These are phyloP conservation scores for Ips typographus DNA, from an alignment of 1,140 invertebrate species.

Conservation along the genomic window DNA sequence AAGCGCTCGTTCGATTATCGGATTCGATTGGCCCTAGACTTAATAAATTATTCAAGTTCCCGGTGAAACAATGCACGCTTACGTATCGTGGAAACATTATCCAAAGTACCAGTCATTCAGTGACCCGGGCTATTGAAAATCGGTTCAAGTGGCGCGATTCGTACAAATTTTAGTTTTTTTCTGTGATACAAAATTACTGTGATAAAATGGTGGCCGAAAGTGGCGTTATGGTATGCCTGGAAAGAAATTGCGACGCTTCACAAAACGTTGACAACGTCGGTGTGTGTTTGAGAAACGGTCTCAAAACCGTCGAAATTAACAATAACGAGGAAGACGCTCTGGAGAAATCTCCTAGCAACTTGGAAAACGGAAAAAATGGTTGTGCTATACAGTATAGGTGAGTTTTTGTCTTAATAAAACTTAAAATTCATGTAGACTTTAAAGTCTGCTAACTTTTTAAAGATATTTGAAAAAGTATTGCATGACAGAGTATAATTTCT, in stretches of 20 bases:
- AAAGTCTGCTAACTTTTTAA: too few species aligned
- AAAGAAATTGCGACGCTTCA: conserved; percentile 12
- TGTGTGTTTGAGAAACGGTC: neutral
- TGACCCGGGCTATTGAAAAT: conserved; percentile 4
- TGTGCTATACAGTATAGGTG: conserved; percentile 23
- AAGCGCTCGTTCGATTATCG: too few species aligned
- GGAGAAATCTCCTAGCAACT: neutral
- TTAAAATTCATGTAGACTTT: too few species aligned
- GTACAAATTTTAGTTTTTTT: neutral
- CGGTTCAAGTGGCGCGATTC: too few species aligned
- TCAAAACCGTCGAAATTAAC: conserved; percentile 6
- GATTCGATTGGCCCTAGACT: too few species aligned
- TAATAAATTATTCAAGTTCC: neutral
- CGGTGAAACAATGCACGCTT: conserved; percentile 2
- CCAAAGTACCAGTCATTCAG: conserved; percentile 12
- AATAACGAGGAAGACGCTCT: conserved; percentile 8
- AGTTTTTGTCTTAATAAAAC: neutral
- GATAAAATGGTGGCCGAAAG: conserved; percentile 35
- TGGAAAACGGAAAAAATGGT: conserved; percentile 8
- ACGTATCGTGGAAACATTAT: conserved; percentile 6
- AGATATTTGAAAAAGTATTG: too few species aligned
- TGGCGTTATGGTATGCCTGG: conserved; percentile 27
- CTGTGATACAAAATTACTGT: conserved; percentile 22
- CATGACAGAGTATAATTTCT: too few species aligned
- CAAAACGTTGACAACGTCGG: neutral